phyloP scores from a whole-genome alignment of 2,888 invertebrate species.

The Chaetogeoica ovagalla region DNA sequence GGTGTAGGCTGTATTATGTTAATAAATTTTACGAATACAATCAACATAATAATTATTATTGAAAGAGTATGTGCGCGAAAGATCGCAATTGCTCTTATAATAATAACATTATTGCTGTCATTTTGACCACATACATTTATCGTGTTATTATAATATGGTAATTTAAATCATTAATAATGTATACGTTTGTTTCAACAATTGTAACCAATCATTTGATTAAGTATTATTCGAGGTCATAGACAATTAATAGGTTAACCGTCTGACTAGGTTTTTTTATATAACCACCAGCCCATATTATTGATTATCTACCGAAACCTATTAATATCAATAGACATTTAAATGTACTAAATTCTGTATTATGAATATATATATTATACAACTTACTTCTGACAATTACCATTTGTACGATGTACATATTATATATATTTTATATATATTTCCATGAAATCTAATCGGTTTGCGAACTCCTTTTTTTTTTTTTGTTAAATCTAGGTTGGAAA shows the following conservation, averaged over 20 bases:
- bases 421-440: too few species aligned
- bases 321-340: conserved; percentile 29
- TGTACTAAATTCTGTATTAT: not conserved
- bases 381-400: too few species aligned
- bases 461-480: too few species aligned
- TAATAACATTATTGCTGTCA: not conserved
- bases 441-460: too few species aligned
- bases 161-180: conserved; percentile 21
- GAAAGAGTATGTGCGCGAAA: not conserved
- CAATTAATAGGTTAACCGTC: conserved; percentile 28
- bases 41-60: too few species aligned
- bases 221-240: conserved; percentile 36
- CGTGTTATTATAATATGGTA: not conserved
- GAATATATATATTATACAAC: not conserved
- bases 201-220: conserved; percentile 23
- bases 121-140: not conserved
- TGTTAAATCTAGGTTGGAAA: too few species aligned
- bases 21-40: too few species aligned
- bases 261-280: conserved; percentile 32
- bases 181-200: not conserved
- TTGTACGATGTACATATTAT: too few species aligned
- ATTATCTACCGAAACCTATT: conserved; percentile 32
- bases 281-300: conserved; percentile 27
- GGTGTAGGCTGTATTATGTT: too few species aligned
- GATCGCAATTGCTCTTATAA: not conserved